Base-by-base conservation (phyloP, 2,113 vertebrate species). In the Petrocephalus zakoni region DNA sequence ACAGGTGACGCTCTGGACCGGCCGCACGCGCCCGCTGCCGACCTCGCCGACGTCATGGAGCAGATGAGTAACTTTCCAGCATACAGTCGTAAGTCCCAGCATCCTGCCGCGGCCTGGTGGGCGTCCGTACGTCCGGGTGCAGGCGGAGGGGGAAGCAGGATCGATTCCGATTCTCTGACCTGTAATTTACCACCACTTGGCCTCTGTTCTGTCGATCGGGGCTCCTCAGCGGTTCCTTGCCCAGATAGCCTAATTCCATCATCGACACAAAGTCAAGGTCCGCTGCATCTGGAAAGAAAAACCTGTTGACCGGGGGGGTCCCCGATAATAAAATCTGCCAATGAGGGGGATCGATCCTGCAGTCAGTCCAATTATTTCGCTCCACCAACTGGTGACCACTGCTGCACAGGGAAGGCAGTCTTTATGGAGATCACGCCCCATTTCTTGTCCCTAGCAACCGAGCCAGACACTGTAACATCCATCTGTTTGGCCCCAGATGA, bases 11-110 rank as follows among this genome's bases (percentile, higher is more conserved):
- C 97, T 93, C 93, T 98, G 93, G 94, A 94, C 89, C 96, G 95
- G 1, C 95, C 97, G 87, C 95, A 95, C 49, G 95, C 96, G 94
- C 96, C 96, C 93, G 97, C 93, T 95, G 96, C 97, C 78, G 97
- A 98, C 94, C 96, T 99, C 94, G 96, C 97, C 17, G 97, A 98
- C 92, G 96, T 99, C 92, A 97, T 98, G 98, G 98, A 99, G 93
- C 97, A 98, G 95, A 98, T 98, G 95, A 98, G 97, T 95, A 98
- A 96, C 29, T 99, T 98, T 92, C 97, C 98, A 90, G 95, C 97
- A 94, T 97, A 97, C 94, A 95, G 96, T 96, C 90, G 97, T 99
- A 96, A 98, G 97, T 97, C 91, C 56, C 8, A 21, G 21, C 0
- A 5, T 17, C 82, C 42, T 52, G n/a, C 49, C 4, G n/a, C 7